Conservation (phyloP, 1,140 invertebrate species). For the Ptiloglossa arizonensis region DNA sequence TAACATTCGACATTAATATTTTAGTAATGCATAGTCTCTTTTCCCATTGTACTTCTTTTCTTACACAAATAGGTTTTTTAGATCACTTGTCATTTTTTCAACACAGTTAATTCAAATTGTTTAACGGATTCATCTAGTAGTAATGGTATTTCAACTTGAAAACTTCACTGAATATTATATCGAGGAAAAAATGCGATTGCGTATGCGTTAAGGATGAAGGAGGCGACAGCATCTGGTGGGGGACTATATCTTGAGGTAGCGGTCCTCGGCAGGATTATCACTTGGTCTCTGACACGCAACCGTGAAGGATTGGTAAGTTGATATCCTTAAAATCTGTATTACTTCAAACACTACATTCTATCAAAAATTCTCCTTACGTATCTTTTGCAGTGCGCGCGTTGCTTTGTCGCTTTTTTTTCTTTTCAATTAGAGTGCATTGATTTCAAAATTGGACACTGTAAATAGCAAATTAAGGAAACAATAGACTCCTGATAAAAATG, state of each 20-base stretch:
- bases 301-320: constrained; percentile 50
- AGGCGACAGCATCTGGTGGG: constrained; percentile 46
- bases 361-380: not conserved
- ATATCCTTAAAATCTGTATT: not conserved
- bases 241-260: constrained; percentile 54
- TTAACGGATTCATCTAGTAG: not conserved
- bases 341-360: not conserved
- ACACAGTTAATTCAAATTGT: no score
- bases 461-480: no score
- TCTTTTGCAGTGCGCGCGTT: not conserved
- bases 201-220: constrained; percentile 48
- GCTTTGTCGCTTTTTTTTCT: not conserved
- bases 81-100: not conserved
- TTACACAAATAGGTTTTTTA: not conserved
- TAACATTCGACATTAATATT: not conserved
- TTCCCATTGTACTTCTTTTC: not conserved
- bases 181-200: constrained; percentile 43
- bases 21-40: not conserved
- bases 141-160: not conserved
- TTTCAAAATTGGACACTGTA: not conserved
- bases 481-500: not conserved
- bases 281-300: constrained; percentile 41
- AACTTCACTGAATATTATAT: constrained; percentile 2
- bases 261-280: constrained; percentile 58
- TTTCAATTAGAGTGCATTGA: not conserved